Base-by-base conservation (phyloP, 2,113 vertebrate genomes). In the Apeltes quadracus region DNA sequence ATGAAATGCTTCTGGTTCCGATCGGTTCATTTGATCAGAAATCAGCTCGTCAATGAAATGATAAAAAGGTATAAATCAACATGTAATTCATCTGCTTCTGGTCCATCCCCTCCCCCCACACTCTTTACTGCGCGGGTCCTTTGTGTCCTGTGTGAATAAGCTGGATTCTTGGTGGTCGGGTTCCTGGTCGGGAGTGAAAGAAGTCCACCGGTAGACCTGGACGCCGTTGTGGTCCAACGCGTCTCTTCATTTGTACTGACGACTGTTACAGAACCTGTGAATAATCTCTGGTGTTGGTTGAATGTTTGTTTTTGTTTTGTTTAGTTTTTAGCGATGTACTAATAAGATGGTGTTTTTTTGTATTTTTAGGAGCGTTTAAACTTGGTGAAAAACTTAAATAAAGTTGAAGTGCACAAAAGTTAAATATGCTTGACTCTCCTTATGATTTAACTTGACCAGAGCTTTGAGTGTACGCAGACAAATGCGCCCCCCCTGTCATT, bases 401-500 rank as follows among this genome's bases (percentile, higher is more conserved):
- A 84, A 82, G 62, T 34, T 79, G 73, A 67, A 15, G 55, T 74
- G 68, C 11, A 61, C 29, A 50, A 80, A 25, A 9, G 20, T 50
- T n/a, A 22, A 22, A 41, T 15, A 41, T 10, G 5, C 16, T 43
- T 14, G 14, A 41, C 41, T 43, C 16, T 43, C 32, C 32, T 6
- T 34, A 7, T 34, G 5, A 34, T 34, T 34, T 34, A 34, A 34
- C 6, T 39, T 13, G 13, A 10, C 38, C 38, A 39, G 38, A 38
- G 36, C 36, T 8, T 2, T 13, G 12, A 39, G 38, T 39, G 12
- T 39, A 18, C 18, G 16, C 44, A 46, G 13, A 39, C 38, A 11
- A 11, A 39, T 34, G 32, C 32, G 32, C 6, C 32, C 38, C 38
- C 41, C 41, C 1, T 5, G 15, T 78, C 62, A 68, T 29, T 61